Base-by-base conservation (phyloP, 2,113 vertebrate species). In the Hydrolagus affinis region DNA sequence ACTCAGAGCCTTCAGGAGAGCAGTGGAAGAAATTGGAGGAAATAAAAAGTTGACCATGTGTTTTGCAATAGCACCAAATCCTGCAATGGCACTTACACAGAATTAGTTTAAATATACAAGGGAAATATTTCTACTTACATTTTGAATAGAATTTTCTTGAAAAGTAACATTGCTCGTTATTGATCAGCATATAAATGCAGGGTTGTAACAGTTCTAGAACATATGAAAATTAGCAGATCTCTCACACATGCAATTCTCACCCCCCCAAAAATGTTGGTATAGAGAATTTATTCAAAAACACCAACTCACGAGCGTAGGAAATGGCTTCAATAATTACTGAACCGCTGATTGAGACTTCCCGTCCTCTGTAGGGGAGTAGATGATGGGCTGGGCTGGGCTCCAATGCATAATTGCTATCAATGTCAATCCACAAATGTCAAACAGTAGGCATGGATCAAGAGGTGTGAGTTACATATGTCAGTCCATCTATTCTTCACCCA, bases 221-320 rank as follows among this genome's bases (percentile, higher is more conserved):
- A 28, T 60, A 64, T 17, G 17, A 25, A 30, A 80, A 80, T 80
- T 25, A 80, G 15, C 25, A 8, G 23, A 57, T 77, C 75, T 77
- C 76, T 62, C 76, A 25, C 44, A 44, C 11, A 0, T 78, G 62
- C 76, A 78, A 60, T 80, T 80, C 77, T 80, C 23, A 80, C n/a
- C 23, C 28, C 64, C n/a, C 57, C 59, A 62, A 64, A 76, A 80
- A 60, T 62, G 64, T 21, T 80, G 59, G 77, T 23, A n/a, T 80
- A 64, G 60, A 66, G 77, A 64, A 80, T 80, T 80, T 80, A 80
- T 64, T 80, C 77, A 80, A 64, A 77, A 80, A 80, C 77, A 80
- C 23, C 62, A 7, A 80, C 59, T 62, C 77, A 62, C 59, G 23
- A 80, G 77, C 17, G 28, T 60, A 80, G 59, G 77, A 80, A 80